Base-by-base conservation (phyloP, 2,888 invertebrate genomes). In the Drosophila parthenogenetica region DNA sequence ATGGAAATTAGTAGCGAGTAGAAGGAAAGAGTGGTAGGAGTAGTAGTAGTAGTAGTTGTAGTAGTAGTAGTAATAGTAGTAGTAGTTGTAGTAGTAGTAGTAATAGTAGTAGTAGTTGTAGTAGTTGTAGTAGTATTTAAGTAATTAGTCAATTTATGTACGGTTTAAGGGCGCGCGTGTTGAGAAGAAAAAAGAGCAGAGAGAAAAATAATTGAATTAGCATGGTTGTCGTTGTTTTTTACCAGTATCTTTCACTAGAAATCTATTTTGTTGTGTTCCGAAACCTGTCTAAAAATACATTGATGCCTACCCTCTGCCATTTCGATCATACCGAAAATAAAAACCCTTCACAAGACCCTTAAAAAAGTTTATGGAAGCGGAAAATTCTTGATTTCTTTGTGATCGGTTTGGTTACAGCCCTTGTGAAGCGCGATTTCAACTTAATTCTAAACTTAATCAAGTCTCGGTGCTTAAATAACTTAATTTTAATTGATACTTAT, bases 101-200 rank as follows among this genome's bases (percentile, higher is more conserved):
- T n/a, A 70, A 13, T 42, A 64, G 50, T 64, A 29, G 69, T 70
- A 61, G 60, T 67, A 74, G 64, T 58, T 54, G 49, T 68, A 78
- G 79, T 74, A 71, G 73, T 66, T 69, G 66, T 72, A 69, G 73
- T 62, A 72, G 65, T 75, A 75, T 73, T 72, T 69, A 64, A 64
- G 54, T 80, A 67, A 65, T 77, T 54, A 48, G 50, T 61, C 7
- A 59, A 48, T 61, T 46, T 59, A 51, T 69, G 46, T 75, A 77
- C 79, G 87, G 62, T 57, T 73, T 74, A 67, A 75, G 82, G 89
- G 85, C 83, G 81, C 87, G 87, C 86, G 87, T 88, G 84, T 87
- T 86, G 80, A 87, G 89, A 90, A 89, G 88, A 88, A 90, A 90
- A 91, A 87, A 88, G 87, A 88, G 89, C 80, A 90, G 81, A 89